phyloP scores from a whole-genome alignment of 2,888 invertebrate genomes.

The Hedychridium roseum region DNA sequence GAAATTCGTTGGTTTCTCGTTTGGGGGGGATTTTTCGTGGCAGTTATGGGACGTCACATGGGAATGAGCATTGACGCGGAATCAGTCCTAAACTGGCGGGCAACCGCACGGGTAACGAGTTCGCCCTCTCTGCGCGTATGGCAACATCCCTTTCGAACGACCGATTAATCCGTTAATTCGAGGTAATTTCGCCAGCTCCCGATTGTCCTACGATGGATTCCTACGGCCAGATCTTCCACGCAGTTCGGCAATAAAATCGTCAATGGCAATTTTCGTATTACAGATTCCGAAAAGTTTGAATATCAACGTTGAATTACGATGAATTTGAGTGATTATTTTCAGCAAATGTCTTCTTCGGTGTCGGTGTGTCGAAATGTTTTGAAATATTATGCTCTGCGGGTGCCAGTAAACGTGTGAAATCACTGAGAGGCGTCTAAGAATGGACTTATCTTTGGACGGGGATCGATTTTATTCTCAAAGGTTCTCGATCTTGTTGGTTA shows the following conservation, averaged over 20 bases:
- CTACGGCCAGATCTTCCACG: no score
- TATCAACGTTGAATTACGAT: background rate
- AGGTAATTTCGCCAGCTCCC: conserved; percentile 27
- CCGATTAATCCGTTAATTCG: conserved; percentile 40
- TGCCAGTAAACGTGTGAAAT: no score
- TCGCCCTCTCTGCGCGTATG: conserved; percentile 29
- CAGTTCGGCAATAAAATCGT: no score
- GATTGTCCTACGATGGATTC: conserved; percentile 17
- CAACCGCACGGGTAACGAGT: conserved; percentile 41
- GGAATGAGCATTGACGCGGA: no score
- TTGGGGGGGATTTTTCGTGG: no score
- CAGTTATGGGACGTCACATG: no score
- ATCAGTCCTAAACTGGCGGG: conserved; percentile 39
- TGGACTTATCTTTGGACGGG: no score
- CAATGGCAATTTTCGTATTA: no score
- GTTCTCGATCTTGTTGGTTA: no score
- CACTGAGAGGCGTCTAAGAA: no score
- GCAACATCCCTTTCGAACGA: conserved; percentile 25
- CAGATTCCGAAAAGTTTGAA: background rate
- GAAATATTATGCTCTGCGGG: background rate
- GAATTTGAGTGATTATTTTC: background rate
- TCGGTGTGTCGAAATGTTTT: background rate
- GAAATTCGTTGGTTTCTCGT: no score
- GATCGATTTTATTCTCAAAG: no score
- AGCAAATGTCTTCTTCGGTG: background rate